A percentile compares a stretch with the other conserved stretches of the same genome.
These are phyloP conservation scores for Drosophila tanythrix DNA, from an alignment of 2,888 invertebrate genomes.

Conservation along the genomic window DNA sequence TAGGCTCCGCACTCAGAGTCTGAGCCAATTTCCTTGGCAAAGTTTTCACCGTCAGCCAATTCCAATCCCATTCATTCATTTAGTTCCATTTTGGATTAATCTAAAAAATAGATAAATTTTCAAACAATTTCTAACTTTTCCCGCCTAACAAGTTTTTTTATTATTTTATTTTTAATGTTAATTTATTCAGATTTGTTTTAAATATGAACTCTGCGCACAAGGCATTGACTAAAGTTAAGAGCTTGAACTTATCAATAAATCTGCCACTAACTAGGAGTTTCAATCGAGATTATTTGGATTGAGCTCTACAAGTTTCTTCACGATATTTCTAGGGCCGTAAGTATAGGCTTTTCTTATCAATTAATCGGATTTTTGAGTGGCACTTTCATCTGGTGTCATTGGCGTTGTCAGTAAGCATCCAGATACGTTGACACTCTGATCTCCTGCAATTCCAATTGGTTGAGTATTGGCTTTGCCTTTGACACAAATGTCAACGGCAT, in stretches of 20 bases:
- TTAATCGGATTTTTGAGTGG: background rate
- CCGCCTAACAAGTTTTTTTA: background rate
- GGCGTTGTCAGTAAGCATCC: background rate
- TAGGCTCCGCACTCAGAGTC: slow-evolving; percentile 11
- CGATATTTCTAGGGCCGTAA: background rate
- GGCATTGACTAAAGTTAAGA: background rate
- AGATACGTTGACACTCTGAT: slow-evolving; percentile 35
- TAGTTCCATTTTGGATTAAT: slow-evolving; percentile 21
- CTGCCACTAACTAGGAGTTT: background rate
- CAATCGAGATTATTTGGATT: background rate
- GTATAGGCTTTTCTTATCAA: background rate
- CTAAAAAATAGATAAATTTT: background rate
- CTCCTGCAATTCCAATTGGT: slow-evolving; percentile 16
- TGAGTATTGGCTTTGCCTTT: slow-evolving; percentile 63
- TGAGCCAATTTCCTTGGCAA: slow-evolving; percentile 31
- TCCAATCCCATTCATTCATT: slow-evolving; percentile 16
- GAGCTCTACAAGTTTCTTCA: background rate
- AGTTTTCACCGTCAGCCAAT: slow-evolving; percentile 23
- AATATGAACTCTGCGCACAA: background rate
- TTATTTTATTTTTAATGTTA: background rate
- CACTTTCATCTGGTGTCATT: slow-evolving; percentile 20
- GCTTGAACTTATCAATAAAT: background rate
- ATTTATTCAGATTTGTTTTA: background rate
- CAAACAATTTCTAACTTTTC: background rate
- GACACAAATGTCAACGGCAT: slow-evolving; percentile 71